phyloP scores from a whole-genome alignment of 2,888 invertebrate genomes.

The Cantharis nigra region DNA sequence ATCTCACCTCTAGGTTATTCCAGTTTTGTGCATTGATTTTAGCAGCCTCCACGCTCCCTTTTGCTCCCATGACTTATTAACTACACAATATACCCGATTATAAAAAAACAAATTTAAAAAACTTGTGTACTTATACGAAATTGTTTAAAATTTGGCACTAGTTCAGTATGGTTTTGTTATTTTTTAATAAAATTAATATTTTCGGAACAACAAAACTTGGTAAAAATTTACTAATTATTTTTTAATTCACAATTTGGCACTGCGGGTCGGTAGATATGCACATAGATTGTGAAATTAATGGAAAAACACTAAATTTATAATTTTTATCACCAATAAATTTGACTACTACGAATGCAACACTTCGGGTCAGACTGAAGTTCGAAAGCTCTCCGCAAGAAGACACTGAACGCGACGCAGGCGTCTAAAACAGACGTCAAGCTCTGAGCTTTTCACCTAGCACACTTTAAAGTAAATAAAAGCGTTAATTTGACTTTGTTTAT shows the following conservation, averaged over 20 bases:
- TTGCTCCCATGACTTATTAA: conserved; percentile 68
- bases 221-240: not conserved
- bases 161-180: conserved; percentile 7
- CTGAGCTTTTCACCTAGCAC: conserved; percentile 30
- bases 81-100: conserved; percentile 23
- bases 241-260: conserved; percentile 32
- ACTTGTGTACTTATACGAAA: conserved; percentile 8
- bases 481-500: conserved; percentile 22
- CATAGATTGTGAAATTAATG: conserved; percentile 32
- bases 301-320: conserved; percentile 37
- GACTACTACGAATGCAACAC: conserved; percentile 44
- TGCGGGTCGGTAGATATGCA: conserved; percentile 35
- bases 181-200: not conserved
- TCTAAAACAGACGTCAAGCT: conserved; percentile 9
- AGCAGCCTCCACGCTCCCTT: conserved; percentile 81
- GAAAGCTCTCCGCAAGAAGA: conserved; percentile 48
- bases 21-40: conserved; percentile 82
- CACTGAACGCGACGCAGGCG: conserved; percentile 40
- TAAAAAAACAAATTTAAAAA: conserved; percentile 12
- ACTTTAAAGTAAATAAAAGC: conserved; percentile 26
- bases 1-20: conserved; percentile 79
- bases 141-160: conserved; percentile 29
- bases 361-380: conserved; percentile 54
- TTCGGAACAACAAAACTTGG: not conserved
- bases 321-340: conserved; percentile 37